Conservation (phyloP, 2,888 invertebrate species). For the Pharmacophagus antenor region DNA sequence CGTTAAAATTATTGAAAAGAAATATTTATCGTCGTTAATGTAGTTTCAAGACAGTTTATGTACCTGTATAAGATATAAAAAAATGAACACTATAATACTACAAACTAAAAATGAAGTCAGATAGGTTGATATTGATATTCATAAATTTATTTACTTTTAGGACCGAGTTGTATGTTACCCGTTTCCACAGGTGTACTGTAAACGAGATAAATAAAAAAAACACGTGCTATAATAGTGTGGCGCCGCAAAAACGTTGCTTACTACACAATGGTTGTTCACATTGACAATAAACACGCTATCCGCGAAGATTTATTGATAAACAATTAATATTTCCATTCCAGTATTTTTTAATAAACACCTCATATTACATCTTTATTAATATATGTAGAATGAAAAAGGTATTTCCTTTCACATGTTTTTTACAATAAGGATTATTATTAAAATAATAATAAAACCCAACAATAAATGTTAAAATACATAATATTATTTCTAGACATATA, state of each 20-base stretch:
- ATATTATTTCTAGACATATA: no score
- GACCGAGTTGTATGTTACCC: constrained; percentile 7
- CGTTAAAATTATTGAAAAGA: no score
- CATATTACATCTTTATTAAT: no score
- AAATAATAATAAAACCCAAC: no score
- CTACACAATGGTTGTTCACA: constrained; percentile 51
- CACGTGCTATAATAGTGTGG: constrained; percentile 18
- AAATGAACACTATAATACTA: not conserved
- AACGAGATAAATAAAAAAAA: constrained; percentile 6
- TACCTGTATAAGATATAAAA: no score
- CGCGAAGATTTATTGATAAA: constrained; percentile 41
- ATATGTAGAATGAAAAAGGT: no score
- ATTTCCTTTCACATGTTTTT: no score
- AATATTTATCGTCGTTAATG: no score
- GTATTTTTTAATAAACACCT: not conserved
- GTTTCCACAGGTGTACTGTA: constrained; percentile 4
- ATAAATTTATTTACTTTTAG: not conserved
- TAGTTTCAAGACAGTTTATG: no score
- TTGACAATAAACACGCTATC: constrained; percentile 44
- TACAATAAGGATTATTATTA: no score
- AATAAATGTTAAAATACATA: no score
- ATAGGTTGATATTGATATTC: not conserved
- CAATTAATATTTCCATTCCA: constrained; percentile 8
- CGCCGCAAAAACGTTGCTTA: constrained; percentile 33
- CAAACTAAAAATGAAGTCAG: not conserved